Evolutionary conservation across 2,888 invertebrate genomes (phyloP).

Genomic region (Caenorhabditis sp.): DNA sequence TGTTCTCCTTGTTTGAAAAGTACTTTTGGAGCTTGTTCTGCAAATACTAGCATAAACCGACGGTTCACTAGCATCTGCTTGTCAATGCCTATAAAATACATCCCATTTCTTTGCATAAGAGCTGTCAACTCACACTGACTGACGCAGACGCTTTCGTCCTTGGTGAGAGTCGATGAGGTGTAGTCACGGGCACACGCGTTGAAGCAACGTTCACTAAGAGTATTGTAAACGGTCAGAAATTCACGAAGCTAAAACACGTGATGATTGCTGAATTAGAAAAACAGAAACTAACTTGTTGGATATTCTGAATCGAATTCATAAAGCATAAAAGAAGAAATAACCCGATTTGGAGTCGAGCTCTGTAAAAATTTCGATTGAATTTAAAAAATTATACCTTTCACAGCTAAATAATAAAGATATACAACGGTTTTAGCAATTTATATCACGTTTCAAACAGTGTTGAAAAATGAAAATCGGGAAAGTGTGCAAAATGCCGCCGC

Average conservation of each 20-base stretch:
- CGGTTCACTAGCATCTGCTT: conserved; percentile 77
- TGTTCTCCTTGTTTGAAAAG: conserved; percentile 70
- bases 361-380: not conserved
- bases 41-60: conserved; percentile 75
- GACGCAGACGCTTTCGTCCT: conserved; percentile 68
- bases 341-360: conserved; percentile 15
- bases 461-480: not conserved
- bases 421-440: not conserved
- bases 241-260: conserved; percentile 70
- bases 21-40: conserved; percentile 73
- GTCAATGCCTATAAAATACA: conserved; percentile 69
- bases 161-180: conserved; percentile 62
- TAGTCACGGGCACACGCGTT: conserved; percentile 72
- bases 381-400: not conserved
- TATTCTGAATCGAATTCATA: conserved; percentile 59
- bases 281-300: conserved; percentile 42
- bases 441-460: not conserved
- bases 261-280: not conserved
- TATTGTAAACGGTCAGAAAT: conserved; percentile 77
- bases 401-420: too few species aligned
- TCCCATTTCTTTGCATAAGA: not conserved
- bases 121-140: conserved; percentile 62
- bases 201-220: conserved; percentile 76
- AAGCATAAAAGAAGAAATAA: conserved; percentile 18
- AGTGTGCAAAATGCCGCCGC: conserved; percentile 11